Evolutionary conservation across 1,140 invertebrate species (phyloP).

Genomic region (Scaptomyza graminum): DNA sequence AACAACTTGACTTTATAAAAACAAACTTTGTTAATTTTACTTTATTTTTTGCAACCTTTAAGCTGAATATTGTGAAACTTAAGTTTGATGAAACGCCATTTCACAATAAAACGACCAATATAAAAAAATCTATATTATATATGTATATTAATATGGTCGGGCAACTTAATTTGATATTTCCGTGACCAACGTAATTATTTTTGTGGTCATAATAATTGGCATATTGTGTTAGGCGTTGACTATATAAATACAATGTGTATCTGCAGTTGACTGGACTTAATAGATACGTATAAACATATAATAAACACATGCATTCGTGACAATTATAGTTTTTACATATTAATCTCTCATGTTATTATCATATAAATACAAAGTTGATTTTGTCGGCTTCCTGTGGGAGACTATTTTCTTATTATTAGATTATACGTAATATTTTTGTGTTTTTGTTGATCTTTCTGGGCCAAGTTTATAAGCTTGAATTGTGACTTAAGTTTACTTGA

Average conservation of each 20-base stretch:
- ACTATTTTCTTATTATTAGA: neutral
- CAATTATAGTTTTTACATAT: slow-evolving; percentile 4
- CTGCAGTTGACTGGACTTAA: neutral
- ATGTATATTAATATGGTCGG: slow-evolving; percentile 9
- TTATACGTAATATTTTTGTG: slow-evolving; percentile 2
- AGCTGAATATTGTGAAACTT: slow-evolving; percentile 1
- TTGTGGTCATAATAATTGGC: slow-evolving; percentile 47
- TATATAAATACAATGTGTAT: slow-evolving; percentile 12
- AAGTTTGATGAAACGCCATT: neutral
- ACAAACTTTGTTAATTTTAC: slow-evolving; percentile 19
- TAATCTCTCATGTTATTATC: slow-evolving; percentile 43
- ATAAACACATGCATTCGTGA: neutral
- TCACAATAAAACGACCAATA: slow-evolving; percentile 1
- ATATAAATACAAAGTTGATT: slow-evolving; percentile 46
- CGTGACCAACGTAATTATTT: slow-evolving; percentile 73
- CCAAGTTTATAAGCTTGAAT: neutral
- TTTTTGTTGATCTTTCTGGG: neutral
- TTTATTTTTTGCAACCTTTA: neutral
- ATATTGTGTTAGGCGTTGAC: slow-evolving; percentile 13
- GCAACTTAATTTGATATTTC: slow-evolving; percentile 72
- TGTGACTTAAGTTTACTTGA: neutral
- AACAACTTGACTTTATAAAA: slow-evolving; percentile 17
- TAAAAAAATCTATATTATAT: slow-evolving; percentile 15
- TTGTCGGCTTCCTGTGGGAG: slow-evolving; percentile 3
- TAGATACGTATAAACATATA: neutral